Evolutionary conservation across 2,797 vertebrate species (phyloP).

Genomic region (Yasuhikotakia modesta): DNA sequence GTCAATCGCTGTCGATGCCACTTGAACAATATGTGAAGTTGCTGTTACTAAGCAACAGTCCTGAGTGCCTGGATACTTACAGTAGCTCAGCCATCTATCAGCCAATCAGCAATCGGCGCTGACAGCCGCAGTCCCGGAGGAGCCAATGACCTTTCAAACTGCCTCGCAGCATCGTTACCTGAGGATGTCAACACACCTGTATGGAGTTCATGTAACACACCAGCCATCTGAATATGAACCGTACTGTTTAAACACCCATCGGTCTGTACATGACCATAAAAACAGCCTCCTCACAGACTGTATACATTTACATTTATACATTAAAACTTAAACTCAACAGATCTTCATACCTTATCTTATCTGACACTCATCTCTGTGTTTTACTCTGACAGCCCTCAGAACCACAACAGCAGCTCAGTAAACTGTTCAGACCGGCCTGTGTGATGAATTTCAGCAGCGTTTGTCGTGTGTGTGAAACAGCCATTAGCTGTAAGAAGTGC

Average conservation of each 20-base stretch:
- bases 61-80: constrained; percentile 55
- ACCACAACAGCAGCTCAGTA: no score
- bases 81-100: constrained; percentile 68
- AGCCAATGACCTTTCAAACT: constrained; percentile 53
- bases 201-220: constrained; percentile 3
- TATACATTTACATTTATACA: no score
- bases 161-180: constrained; percentile 18
- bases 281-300: neutral
- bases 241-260: constrained; percentile 8
- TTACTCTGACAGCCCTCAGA: no score
- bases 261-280: constrained; percentile 2
- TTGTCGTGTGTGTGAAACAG: no score
- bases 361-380: no score
- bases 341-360: no score
- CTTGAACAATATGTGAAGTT: constrained; percentile 70
- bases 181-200: constrained; percentile 17
- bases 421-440: neutral
- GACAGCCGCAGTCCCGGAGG: constrained; percentile 50
- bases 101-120: constrained; percentile 68
- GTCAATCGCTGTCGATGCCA: constrained; percentile 80
- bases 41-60: constrained; percentile 81
- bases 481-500: constrained; percentile 26
- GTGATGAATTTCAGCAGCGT: neutral
- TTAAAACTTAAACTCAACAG: no score
- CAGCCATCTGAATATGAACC: constrained; percentile 12